Conservation (phyloP, 2,113 vertebrate genomes). For the Dipodomys ordii region DNA sequence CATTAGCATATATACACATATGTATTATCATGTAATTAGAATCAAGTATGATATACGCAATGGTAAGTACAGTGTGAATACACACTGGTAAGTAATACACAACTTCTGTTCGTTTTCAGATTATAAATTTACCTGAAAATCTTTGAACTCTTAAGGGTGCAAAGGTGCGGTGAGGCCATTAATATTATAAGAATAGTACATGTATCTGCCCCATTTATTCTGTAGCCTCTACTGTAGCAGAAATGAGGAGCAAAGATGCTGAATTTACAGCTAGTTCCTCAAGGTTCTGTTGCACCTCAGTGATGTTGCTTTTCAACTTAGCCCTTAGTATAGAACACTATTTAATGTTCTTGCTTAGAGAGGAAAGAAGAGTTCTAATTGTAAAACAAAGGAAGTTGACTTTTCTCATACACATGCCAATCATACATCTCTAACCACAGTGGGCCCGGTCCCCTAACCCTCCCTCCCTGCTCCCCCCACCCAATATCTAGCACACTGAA, state of each 20-base stretch:
- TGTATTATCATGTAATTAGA: slow-evolving; percentile 6
- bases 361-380: neutral
- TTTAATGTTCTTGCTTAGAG: neutral
- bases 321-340: neutral
- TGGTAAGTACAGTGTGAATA: neutral
- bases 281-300: neutral
- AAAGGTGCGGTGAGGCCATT: neutral
- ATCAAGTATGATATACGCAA: neutral
- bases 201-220: neutral
- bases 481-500: neutral
- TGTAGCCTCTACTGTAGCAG: neutral
- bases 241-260: neutral
- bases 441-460: neutral
- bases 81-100: neutral
- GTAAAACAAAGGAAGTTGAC: neutral
- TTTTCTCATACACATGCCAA: neutral
- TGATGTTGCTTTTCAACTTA: neutral
- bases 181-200: neutral
- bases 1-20: neutral
- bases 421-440: no score
- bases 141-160: neutral
- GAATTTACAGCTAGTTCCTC: neutral
- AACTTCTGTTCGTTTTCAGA: neutral
- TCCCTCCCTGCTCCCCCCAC: no score
- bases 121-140: neutral